Base-by-base conservation (phyloP, 1,140 invertebrate species). In the Argopecten irradians region DNA sequence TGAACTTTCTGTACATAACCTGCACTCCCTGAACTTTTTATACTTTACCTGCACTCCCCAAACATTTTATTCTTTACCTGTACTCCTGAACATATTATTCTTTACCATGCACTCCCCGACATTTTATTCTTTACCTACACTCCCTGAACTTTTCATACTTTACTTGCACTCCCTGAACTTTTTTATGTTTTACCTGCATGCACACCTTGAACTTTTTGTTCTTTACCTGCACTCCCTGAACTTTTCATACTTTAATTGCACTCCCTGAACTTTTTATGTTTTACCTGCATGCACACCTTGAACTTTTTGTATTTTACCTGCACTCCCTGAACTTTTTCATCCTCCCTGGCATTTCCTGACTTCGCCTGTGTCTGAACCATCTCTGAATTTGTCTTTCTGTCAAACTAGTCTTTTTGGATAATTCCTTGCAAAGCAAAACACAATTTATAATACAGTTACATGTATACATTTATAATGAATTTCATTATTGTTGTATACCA, bases 281-380 rank as follows among this genome's bases (percentile, higher is more conserved):
- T 34, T 8, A 33, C 43, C 8, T 33, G n/a, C 34, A 28, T 43
- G 28, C 22, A 41, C 28, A 41, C 34, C 28, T 39, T n/a, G 19
- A 43, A 34, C n/a, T 46, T 19, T 35, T 22, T 82, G 19, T 32
- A 22, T 34, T 8, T 9, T 86, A 89, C 89, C 89, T 89, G 89
- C 89, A 87, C 85, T 89, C 89, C 55, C 89, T 41, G 39, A 89
- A 87, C 82, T 86, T 87, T 41, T 87, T 35, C 89, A 89, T 89
- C 19, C 82, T 71, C n/a, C 85, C 84, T 1, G 86, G 86, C 14
- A 36, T 84, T 34, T 89, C 89, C 82, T 41, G 36, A 84, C 84
- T 84, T 32, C 83, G 84, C 16, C 89, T 41, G 83, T 86, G 83
- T 33, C 71, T 28, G 39, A 89, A 34, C 89, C 89, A 89, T 85